Evolutionary conservation across 2,888 invertebrate species (phyloP).

Genomic region (Agriopis leucophaearia): DNA sequence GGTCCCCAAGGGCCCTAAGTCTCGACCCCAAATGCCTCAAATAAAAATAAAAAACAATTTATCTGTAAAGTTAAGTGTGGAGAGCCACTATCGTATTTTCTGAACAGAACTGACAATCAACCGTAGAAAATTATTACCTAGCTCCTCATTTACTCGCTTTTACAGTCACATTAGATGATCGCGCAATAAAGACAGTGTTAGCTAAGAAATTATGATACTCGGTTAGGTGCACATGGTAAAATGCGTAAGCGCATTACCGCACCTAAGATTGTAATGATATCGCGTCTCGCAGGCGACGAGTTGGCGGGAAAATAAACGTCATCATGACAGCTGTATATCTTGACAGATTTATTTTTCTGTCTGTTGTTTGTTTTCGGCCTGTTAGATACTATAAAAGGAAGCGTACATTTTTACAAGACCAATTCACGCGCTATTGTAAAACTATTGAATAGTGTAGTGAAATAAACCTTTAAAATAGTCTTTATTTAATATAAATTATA

Average conservation of each 20-base stretch:
- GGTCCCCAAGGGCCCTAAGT: too few relatives aligned
- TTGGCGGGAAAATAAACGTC: slow-evolving; percentile 63
- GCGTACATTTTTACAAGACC: background rate
- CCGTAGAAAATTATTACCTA: background rate
- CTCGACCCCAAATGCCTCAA: too few relatives aligned
- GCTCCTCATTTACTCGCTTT: too few relatives aligned
- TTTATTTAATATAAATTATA: background rate
- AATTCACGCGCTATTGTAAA: too few relatives aligned
- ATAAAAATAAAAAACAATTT: too few relatives aligned
- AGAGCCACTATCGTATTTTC: too few relatives aligned
- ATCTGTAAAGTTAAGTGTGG: too few relatives aligned
- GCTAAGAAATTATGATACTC: slow-evolving; percentile 18
- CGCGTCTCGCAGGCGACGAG: slow-evolving; percentile 34
- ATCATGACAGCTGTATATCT: slow-evolving; percentile 47
- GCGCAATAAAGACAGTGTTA: background rate
- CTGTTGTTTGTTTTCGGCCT: background rate
- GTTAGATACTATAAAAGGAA: background rate
- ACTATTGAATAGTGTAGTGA: too few relatives aligned
- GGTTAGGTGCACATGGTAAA: background rate
- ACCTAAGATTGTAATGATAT: slow-evolving; percentile 27
- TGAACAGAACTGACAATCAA: too few relatives aligned
- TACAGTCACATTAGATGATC: too few relatives aligned
- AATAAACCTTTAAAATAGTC: background rate
- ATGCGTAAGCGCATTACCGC: slow-evolving; percentile 13
- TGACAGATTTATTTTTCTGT: background rate